Evolutionary conservation across 2,113 vertebrate species (phyloP), one percentile per base, ranked within the genome.

Genomic region (Pseudorasbora parva): DNA sequence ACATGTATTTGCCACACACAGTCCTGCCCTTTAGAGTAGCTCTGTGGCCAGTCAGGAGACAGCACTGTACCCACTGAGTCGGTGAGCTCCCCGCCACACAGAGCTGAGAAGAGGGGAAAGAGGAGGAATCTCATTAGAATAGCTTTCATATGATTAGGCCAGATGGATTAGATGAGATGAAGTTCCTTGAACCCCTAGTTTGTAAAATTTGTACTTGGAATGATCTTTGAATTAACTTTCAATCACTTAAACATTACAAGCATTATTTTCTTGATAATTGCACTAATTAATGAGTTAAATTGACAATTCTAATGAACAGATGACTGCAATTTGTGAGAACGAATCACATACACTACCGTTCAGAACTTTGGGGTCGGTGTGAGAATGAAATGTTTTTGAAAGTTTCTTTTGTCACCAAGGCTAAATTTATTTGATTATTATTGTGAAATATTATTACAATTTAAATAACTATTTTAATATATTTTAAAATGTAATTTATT

Each of bases 21-120:
- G 90, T 98, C 96, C 62, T 95, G 94, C 19, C 96, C 96, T 17
- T 96, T 96, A 78, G 95, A 95, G 73, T 97, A 98, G 88, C 95
- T 96, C 91, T 96, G 96, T 33, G 97, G 97, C 96, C 96, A 98
- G 86, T 98, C 96, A 0, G 97, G 97, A 85, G 96, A 97, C 82
- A 97, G 94, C 81, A 98, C 94, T 12, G 96, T 96, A 3, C 96
- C 96, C 0, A 93, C 90, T 0, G 96, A 83, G 64, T 96, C 95
- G 0, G 95, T 95, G 88, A 97, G 90, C 84, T 97, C 96, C 41
- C 96, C 97, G 8, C 97, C 96, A 59, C 97, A 98, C 87, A 97
- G 90, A 68, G 97, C 97, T 97, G 82, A 83, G 21, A 49, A 68
- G 7, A 82, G 30, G 23, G 83, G 47, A 23, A 85, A 54, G 59